These are phyloP conservation scores for Urocolius indicus DNA, from an alignment of 2,113 vertebrate species.

Conservation along the genomic window DNA sequence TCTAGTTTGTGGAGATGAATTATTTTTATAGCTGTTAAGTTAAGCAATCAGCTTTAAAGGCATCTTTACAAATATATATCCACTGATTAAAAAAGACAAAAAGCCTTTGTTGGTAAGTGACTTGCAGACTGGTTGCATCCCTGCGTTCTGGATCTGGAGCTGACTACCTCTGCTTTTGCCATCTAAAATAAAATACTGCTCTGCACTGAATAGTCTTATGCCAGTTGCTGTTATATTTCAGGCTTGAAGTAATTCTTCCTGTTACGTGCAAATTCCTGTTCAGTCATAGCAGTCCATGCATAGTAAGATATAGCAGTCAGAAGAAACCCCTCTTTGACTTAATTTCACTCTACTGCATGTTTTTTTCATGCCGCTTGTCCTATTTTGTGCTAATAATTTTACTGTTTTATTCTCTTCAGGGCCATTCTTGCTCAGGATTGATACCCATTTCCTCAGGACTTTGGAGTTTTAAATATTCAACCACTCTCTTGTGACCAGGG, in stretches of 20 bases:
- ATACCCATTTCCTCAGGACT: neutral
- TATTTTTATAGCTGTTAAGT: conserved; percentile 24
- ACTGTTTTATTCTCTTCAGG: neutral
- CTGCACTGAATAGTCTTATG: neutral
- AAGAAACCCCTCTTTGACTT: neutral
- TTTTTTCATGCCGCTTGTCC: neutral
- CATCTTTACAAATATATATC: neutral
- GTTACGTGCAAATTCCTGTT: neutral
- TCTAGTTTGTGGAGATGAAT: neutral
- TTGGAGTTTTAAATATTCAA: conserved; percentile 9
- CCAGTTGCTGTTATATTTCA: conserved; percentile 34
- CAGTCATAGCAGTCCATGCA: neutral
- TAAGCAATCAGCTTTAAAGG: conserved; percentile 18
- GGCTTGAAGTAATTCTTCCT: conserved; percentile 42
- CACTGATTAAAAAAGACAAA: conserved; percentile 21
- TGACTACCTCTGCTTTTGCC: conserved; percentile 16
- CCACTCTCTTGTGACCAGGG: neutral
- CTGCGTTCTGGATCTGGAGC: neutral
- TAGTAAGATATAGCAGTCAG: neutral
- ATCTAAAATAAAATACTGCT: conserved; percentile 29
- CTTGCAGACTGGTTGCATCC: neutral
- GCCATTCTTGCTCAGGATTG: neutral
- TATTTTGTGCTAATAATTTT: conserved; percentile 1
- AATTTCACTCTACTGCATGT: neutral
- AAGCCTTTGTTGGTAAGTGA: neutral